phyloP scores from a whole-genome alignment of 1,140 invertebrate species.

The Bombus sibiricus region DNA sequence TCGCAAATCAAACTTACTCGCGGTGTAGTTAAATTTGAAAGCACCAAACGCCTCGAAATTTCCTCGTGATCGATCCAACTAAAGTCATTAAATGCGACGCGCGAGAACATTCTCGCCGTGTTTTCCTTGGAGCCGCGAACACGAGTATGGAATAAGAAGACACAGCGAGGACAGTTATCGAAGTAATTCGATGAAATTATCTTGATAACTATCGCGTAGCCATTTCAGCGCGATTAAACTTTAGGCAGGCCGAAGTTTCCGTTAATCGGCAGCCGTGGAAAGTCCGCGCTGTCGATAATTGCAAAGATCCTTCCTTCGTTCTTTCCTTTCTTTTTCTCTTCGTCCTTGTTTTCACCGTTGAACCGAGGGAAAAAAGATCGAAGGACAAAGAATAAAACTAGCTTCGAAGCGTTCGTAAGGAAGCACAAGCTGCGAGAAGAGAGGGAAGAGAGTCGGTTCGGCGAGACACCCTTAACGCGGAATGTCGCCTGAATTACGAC shows the following conservation, averaged over 20 bases:
- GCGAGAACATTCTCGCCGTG: not conserved
- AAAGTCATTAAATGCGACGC: not conserved
- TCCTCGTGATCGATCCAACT: not conserved
- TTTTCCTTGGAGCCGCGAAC: too few species aligned
- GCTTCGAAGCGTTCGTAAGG: not conserved
- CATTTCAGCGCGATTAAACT: slow-evolving; percentile 56
- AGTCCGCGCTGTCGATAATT: slow-evolving; percentile 58
- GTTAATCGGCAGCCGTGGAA: slow-evolving; percentile 59
- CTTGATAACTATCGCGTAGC: slow-evolving; percentile 48
- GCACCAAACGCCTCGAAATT: not conserved
- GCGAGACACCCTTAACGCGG: slow-evolving; percentile 51
- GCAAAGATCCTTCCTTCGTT: slow-evolving; percentile 25
- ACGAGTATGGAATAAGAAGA: not conserved
- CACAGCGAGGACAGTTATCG: slow-evolving; percentile 44
- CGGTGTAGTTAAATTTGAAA: not conserved
- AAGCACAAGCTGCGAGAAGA: not conserved
- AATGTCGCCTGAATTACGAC: slow-evolving; percentile 64
- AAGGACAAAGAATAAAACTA: slow-evolving; percentile 11
- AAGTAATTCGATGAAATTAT: slow-evolving; percentile 53
- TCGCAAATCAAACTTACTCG: slow-evolving; percentile 29
- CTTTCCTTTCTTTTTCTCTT: slow-evolving; percentile 1
- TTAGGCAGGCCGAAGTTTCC: slow-evolving; percentile 47
- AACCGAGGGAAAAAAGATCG: not conserved
- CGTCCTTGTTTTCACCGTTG: not conserved
- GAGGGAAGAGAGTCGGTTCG: not conserved